Conservation (phyloP, 2,113 vertebrate species). For the Nymphicus hollandicus region DNA sequence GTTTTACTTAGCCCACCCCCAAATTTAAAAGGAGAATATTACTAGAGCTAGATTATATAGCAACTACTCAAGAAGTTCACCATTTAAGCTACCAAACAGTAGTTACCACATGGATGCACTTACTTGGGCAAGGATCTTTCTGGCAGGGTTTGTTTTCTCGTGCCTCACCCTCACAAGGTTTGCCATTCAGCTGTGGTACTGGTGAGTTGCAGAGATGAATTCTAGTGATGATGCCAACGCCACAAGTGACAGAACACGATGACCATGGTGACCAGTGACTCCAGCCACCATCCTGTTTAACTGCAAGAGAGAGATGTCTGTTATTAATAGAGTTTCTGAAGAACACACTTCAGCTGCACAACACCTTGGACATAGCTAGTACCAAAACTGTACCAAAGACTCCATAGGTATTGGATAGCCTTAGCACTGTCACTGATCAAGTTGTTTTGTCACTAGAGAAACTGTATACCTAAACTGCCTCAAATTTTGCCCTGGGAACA, state of each 20-base stretch:
- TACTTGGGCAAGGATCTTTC: conserved; percentile 89
- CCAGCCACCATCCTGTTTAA: conserved; percentile 97
- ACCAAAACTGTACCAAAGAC: neutral
- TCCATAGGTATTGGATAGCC: neutral
- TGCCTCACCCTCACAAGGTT: conserved; percentile 88
- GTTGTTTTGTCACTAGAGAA: neutral
- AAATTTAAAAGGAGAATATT: neutral
- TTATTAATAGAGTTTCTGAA: neutral
- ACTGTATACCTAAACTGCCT: neutral
- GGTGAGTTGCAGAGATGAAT: conserved; percentile 99
- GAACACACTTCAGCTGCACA: neutral
- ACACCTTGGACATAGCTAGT: neutral
- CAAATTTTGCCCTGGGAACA: neutral
- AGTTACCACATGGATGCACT: conserved; percentile 37
- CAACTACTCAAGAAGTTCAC: neutral
- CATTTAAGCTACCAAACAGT: neutral
- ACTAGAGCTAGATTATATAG: neutral
- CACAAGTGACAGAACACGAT: conserved; percentile 94
- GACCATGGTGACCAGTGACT: conserved; percentile 99
- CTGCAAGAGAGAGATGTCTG: conserved; percentile 65
- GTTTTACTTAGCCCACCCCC: neutral
- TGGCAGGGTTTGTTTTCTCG: conserved; percentile 89
- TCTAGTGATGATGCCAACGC: conserved; percentile 89
- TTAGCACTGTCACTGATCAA: neutral
- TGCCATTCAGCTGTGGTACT: conserved; percentile 94